Evolutionary conservation across 1,140 invertebrate genomes (phyloP).

Genomic region (Caenorhabditis elegans): WBcel235 BX284604.4:5943001-5943500

Average conservation of each 20-base stretch:
- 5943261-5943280: conserved; percentile 67
- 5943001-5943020: conserved; percentile 75
- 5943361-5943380: conserved; percentile 98
- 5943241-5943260: conserved; percentile 82
- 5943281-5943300: conserved; percentile 94
- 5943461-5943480: conserved; percentile 98
- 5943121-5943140: too few species aligned
- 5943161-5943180: conserved; percentile 93
- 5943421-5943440: conserved; percentile 86
- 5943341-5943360: conserved; percentile 85
- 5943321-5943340: conserved; percentile 81
- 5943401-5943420: conserved; percentile 98
- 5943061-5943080: conserved; percentile 99
- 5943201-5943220: conserved; percentile 86
- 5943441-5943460: conserved; percentile 88
- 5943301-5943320: conserved; percentile 92
- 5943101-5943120: conserved; percentile 79
- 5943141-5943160: conserved; percentile 53
- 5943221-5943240: conserved; percentile 81
- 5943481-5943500: conserved; percentile 91
- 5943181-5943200: conserved; percentile 91
- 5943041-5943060: conserved; percentile 94
- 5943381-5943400: conserved; percentile 97
- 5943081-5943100: conserved; percentile 90
- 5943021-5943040: conserved; percentile 75